Conservation (phyloP, 2,797 vertebrate genomes). For the Epinephelus malabaricus region DNA sequence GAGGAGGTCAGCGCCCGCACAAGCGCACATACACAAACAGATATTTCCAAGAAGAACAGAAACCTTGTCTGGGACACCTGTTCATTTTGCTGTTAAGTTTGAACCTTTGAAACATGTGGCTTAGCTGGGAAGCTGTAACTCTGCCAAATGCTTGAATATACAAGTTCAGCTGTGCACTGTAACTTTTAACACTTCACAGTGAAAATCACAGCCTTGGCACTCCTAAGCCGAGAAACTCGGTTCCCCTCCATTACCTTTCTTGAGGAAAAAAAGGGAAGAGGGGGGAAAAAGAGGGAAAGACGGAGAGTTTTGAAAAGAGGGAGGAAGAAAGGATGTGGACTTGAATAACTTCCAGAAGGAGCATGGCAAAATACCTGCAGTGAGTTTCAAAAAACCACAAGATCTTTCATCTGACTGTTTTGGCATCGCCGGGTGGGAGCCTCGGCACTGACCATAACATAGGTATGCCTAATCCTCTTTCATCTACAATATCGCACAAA, state of each 20-base stretch:
- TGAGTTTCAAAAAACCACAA: slow-evolving; percentile 66
- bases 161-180: slow-evolving; percentile 82
- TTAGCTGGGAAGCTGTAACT: slow-evolving; percentile 74
- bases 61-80: slow-evolving; percentile 82
- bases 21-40: slow-evolving; percentile 51
- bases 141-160: slow-evolving; percentile 80
- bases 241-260: slow-evolving; percentile 77
- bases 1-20: slow-evolving; percentile 55
- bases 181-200: slow-evolving; percentile 82
- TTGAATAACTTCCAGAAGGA: slow-evolving; percentile 67
- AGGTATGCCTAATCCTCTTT: slow-evolving; percentile 85
- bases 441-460: slow-evolving; percentile 77
- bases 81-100: slow-evolving; percentile 79
- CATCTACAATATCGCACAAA: slow-evolving; percentile 80
- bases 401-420: slow-evolving; percentile 79
- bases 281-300: slow-evolving; percentile 32
- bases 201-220: slow-evolving; percentile 74
- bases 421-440: slow-evolving; percentile 73
- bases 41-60: slow-evolving; percentile 72
- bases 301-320: slow-evolving; percentile 36
- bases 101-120: slow-evolving; percentile 84
- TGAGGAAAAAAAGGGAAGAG: slow-evolving; percentile 31
- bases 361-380: slow-evolving; percentile 80
- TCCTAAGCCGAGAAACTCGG: slow-evolving; percentile 58
- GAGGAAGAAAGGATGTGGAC: slow-evolving; percentile 69